These are phyloP conservation scores for Drosophila seguyi DNA, from an alignment of 1,140 invertebrate genomes.

Conservation along the genomic window DNA sequence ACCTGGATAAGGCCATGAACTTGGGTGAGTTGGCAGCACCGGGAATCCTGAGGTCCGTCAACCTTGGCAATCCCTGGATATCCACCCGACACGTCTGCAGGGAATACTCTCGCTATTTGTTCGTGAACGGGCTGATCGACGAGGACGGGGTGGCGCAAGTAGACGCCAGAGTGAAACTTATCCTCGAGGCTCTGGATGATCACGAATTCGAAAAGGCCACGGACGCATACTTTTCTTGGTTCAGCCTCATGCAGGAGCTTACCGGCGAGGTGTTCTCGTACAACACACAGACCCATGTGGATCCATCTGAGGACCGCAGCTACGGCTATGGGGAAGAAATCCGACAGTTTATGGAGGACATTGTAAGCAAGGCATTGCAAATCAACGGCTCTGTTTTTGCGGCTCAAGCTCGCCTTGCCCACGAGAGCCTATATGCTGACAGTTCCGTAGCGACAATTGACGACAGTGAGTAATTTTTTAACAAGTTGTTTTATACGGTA, in stretches of 20 bases:
- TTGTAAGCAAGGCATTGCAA: constrained; percentile 88
- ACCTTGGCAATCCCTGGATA: constrained; percentile 95
- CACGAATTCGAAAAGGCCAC: constrained; percentile 36
- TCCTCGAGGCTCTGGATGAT: constrained; percentile 85
- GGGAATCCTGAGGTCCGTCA: constrained; percentile 91
- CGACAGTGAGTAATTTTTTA: background rate
- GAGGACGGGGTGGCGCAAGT: constrained; percentile 85
- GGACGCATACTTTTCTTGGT: constrained; percentile 20
- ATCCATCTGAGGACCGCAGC: constrained; percentile 40
- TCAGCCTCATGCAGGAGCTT: constrained; percentile 19
- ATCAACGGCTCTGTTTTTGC: constrained; percentile 85
- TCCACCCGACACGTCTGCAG: constrained; percentile 92
- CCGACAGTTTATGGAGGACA: constrained; percentile 89
- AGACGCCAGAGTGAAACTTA: constrained; percentile 85
- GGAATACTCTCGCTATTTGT: constrained; percentile 90
- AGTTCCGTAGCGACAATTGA: background rate
- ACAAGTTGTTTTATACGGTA: background rate
- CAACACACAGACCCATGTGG: constrained; percentile 56
- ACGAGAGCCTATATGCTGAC: background rate
- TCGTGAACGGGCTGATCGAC: constrained; percentile 87
- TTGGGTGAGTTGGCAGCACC: constrained; percentile 86
- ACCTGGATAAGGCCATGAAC: constrained; percentile 87
- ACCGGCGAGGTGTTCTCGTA: constrained; percentile 55
- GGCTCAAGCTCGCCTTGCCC: background rate
- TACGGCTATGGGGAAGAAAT: constrained; percentile 82